Evolutionary conservation across 1,140 invertebrate genomes (phyloP), one percentile per base, ranked within the genome.

Genomic region (Drosophila miranda): DNA sequence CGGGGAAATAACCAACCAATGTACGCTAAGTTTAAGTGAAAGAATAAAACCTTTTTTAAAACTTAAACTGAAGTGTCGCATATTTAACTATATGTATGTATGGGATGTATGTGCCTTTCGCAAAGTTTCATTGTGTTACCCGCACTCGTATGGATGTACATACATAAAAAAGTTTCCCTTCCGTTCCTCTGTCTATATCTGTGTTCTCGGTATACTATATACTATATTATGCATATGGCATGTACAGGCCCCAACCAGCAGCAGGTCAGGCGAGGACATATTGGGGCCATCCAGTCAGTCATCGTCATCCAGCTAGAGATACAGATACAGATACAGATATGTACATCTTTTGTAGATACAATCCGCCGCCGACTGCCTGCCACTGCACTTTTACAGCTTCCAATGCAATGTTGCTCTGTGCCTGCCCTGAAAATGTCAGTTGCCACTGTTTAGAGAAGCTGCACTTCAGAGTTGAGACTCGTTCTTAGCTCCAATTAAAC

Each of bases 331-430:
- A n/a, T 56, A 45, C 54, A 45, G 28, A 51, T 56, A 26, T 56
- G 16, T 28, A 46, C 46, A 52, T 45, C 50, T 38, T 49, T 44
- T 50, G 49, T 61, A 41, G 57, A 64, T 56, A 21, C 52, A 54
- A 63, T 63, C 43, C 50, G 58, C 61, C 21, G 26, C 42, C 16
- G 51, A 34, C 30, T 34, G 30, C 30, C 30, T 34, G 30, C 30
- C 30, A 34, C 60, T 84, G 77, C 77, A 81, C 81, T 84, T 81
- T 59, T 84, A 54, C 61, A 81, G 81, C 73, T 86, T 84, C 81
- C 59, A 63, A 41, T 66, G 56, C 9, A 34, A 34, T 34, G 30
- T 9, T 34, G 30, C 30, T 34, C 30, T 34, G 9, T 11, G 9
- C 3, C 30, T 11, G 67, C 42, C 52, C 57, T 56, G 53, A 55